phyloP scores from a whole-genome alignment of 2,888 invertebrate species.

The Pristionchus exspectatus region DNA sequence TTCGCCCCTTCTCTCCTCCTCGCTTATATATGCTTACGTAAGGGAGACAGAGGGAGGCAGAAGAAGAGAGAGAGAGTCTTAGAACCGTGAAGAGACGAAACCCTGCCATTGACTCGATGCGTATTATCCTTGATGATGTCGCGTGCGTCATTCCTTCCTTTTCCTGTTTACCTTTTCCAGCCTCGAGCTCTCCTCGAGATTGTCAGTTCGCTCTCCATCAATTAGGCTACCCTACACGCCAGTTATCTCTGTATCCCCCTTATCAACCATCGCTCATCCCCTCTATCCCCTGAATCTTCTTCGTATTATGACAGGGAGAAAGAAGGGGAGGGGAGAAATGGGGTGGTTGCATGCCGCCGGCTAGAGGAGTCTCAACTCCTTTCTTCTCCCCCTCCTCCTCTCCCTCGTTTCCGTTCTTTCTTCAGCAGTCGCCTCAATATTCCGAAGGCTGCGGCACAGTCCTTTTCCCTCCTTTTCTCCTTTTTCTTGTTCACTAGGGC shows the following conservation, averaged over 20 bases:
- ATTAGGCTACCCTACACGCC: neutral
- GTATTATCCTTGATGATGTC: neutral
- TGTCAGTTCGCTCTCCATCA: neutral
- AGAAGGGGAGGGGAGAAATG: neutral
- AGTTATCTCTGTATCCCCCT: neutral
- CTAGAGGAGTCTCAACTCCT: slow-evolving; percentile 16
- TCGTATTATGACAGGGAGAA: slow-evolving; percentile 15
- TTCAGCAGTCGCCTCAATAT: neutral
- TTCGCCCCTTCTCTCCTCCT: neutral
- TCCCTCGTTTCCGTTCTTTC: slow-evolving; percentile 4
- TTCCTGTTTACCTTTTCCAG: slow-evolving; percentile 3
- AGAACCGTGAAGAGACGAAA: slow-evolving; percentile 33
- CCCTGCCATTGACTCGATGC: neutral
- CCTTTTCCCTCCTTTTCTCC: neutral
- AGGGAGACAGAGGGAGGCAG: neutral
- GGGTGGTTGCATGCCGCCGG: slow-evolving; percentile 15
- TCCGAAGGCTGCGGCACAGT: neutral
- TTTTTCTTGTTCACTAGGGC: too few relatives aligned
- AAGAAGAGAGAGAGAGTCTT: slow-evolving; percentile 15
- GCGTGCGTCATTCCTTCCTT: neutral
- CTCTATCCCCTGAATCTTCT: neutral
- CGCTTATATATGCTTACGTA: slow-evolving; percentile 20
- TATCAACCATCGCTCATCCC: neutral
- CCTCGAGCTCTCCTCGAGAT: neutral
- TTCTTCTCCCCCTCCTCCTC: slow-evolving; percentile 29